Evolutionary conservation across 2,888 invertebrate genomes (phyloP).

Genomic region (Litoditis marina): DNA sequence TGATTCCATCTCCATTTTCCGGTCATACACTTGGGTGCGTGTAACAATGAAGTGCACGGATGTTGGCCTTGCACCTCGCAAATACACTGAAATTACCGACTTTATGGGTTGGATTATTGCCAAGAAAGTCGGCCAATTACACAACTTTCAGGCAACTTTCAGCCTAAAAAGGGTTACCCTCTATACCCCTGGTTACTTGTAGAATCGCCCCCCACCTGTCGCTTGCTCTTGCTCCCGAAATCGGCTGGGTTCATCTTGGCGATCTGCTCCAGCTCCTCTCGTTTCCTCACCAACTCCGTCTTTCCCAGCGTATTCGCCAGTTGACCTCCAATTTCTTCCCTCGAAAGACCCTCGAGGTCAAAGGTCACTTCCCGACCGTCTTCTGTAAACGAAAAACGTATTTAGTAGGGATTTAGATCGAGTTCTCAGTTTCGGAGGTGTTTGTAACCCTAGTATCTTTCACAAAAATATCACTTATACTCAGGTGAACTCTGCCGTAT

Average conservation of each 20-base stretch:
- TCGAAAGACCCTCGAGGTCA: slow-evolving; percentile 79
- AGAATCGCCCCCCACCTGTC: slow-evolving; percentile 68
- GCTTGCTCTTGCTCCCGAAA: slow-evolving; percentile 80
- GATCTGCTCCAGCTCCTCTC: slow-evolving; percentile 44
- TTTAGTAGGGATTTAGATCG: no score
- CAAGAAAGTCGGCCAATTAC: slow-evolving; percentile 1
- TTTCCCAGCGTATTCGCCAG: slow-evolving; percentile 74
- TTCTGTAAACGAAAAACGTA: slow-evolving; percentile 65
- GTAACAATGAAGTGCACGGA: slow-evolving; percentile 54
- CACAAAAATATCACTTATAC: no score
- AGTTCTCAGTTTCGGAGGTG: no score
- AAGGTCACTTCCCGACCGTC: slow-evolving; percentile 76
- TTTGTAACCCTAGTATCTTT: no score
- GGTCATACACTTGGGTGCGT: slow-evolving; percentile 47
- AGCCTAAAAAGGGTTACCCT: not conserved
- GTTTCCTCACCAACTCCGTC: slow-evolving; percentile 65
- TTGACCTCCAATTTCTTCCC: slow-evolving; percentile 73
- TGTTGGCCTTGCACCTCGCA: slow-evolving; percentile 61
- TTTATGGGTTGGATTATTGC: no score
- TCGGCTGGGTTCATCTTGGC: slow-evolving; percentile 75
- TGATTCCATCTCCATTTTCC: slow-evolving; percentile 57
- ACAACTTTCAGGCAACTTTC: no score
- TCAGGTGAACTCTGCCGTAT: no score
- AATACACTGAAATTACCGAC: slow-evolving; percentile 47
- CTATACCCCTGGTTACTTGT: no score